Base-by-base conservation (phyloP, 2,888 invertebrate species). In the Phorcus lineatus region DNA sequence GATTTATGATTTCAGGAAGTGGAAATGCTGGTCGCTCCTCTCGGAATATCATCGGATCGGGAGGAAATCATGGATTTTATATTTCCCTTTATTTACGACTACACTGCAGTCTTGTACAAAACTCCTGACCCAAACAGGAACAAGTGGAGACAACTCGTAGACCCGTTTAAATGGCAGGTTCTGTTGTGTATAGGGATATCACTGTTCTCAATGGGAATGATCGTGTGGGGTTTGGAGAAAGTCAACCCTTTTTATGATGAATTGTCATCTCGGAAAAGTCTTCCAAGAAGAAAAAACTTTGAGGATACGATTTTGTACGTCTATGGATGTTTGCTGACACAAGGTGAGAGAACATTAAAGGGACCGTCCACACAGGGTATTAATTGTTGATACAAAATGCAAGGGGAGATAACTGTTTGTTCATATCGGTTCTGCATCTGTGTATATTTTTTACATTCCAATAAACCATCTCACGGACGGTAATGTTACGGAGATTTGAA, bases 21-120 rank as follows among this genome's bases (percentile, higher is more conserved):
- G 0, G 97, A 98, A 90, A 95, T 98, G 74, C 96, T 96, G 0
- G 95, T 97, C 0, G 96, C 96, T 0, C 96, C 97, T 0, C 93
- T 97, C 54, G 96, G 96, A 6, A 97, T 97, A 97, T 97, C 97
- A 2, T 96, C 97, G 0, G 97, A 97, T 86, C 94, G 97, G 54
- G 97, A 97, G 91, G 97, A 97, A 93, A 96, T 97, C 0, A 95
- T 98, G 0, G 98, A 98, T 92, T 98, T 97, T 89, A 96, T 97
- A 2, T 96, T 97, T 0, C 97, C 98, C 0, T 98, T 85, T 78
- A 84, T 80, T 80, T 86, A 84, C 47, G 89, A 89, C 77, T 83
- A 83, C 52, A 84, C 86, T 13, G 85, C 86, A 9, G 85, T 88
- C 0, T 54, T 89, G 3, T 79, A 88, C 74, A 86, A 81, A 77